A percentile compares a stretch with the other conserved stretches of the same genome.
Evolutionary conservation across 2,113 vertebrate species (phyloP).

Genomic region (Melanerpes aurifrons): DNA sequence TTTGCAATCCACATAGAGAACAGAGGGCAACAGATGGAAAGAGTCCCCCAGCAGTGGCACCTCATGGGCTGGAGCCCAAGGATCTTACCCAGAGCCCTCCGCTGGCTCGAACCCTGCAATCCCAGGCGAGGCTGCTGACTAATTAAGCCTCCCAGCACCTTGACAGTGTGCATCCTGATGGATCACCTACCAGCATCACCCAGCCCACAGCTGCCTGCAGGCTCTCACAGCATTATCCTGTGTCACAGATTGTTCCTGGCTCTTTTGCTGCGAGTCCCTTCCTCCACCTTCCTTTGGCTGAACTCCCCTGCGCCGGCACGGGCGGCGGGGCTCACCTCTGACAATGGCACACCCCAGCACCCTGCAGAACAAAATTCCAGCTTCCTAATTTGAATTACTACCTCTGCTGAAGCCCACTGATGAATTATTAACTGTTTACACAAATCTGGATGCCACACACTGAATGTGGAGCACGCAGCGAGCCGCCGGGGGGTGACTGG

Average conservation of each 20-base stretch:
- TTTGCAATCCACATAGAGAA: background rate
- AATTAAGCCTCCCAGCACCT: background rate
- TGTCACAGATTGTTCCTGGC: background rate
- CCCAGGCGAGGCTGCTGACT: background rate
- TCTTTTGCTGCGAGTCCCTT: constrained; percentile 14
- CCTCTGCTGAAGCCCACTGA: constrained; percentile 6
- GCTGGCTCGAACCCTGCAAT: background rate
- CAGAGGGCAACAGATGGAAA: background rate
- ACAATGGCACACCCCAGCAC: background rate
- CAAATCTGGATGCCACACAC: background rate
- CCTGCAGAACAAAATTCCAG: background rate
- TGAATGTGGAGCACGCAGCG: background rate
- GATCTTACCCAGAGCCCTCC: background rate
- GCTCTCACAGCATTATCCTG: background rate
- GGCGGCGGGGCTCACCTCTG: background rate
- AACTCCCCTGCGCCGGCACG: background rate
- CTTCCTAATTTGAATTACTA: constrained; percentile 26
- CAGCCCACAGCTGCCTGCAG: background rate
- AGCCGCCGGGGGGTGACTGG: background rate
- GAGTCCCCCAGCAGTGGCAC: background rate
- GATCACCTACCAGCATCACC: background rate
- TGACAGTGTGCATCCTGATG: background rate
- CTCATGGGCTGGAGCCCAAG: background rate
- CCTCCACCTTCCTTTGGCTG: background rate
- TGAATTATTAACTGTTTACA: constrained; percentile 49